Conservation (phyloP, 2,888 invertebrate genomes). For the Nomada flava region DNA sequence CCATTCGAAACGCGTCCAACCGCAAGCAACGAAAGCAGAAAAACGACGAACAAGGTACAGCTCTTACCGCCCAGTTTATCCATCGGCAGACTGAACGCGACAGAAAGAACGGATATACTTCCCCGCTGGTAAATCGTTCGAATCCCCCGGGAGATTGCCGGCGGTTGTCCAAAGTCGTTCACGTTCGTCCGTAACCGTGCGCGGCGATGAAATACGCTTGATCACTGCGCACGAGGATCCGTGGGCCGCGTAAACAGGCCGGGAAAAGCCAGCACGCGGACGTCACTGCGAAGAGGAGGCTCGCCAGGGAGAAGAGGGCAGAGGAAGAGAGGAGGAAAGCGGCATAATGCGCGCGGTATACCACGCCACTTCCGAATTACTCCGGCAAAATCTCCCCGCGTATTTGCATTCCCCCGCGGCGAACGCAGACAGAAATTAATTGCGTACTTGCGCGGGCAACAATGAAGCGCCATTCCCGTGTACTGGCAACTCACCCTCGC, state of each 20-base stretch:
- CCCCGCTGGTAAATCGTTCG: slow-evolving; percentile 39
- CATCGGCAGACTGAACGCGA: slow-evolving; percentile 30
- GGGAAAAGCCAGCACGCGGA: slow-evolving; percentile 62
- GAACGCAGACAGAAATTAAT: slow-evolving; percentile 81
- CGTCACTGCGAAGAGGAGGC: slow-evolving; percentile 1
- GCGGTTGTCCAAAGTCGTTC: slow-evolving; percentile 2
- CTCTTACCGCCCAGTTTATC: slow-evolving; percentile 27
- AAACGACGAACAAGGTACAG: neutral
- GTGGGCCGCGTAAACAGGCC: slow-evolving; percentile 62
- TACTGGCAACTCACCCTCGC: slow-evolving; percentile 58
- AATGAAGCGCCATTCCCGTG: slow-evolving; percentile 75
- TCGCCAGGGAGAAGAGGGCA: slow-evolving; percentile 22
- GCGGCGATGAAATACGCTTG: slow-evolving; percentile 44
- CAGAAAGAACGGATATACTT: slow-evolving; percentile 7
- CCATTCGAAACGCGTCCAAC: neutral
- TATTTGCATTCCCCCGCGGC: slow-evolving; percentile 78
- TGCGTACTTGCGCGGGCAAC: slow-evolving; percentile 79
- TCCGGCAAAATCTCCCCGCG: slow-evolving; percentile 79
- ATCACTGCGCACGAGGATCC: slow-evolving; percentile 59
- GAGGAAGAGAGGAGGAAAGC: slow-evolving; percentile 68
- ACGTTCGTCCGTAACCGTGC: slow-evolving; percentile 17
- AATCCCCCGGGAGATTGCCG: slow-evolving; percentile 29
- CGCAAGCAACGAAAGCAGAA: slow-evolving; percentile 21
- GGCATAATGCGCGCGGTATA: slow-evolving; percentile 81
- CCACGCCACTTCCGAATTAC: slow-evolving; percentile 82